A percentile compares a stretch with the other conserved stretches of the same genome.
Conservation (phyloP, 2,113 vertebrate genomes). For the Athene noctua region DNA sequence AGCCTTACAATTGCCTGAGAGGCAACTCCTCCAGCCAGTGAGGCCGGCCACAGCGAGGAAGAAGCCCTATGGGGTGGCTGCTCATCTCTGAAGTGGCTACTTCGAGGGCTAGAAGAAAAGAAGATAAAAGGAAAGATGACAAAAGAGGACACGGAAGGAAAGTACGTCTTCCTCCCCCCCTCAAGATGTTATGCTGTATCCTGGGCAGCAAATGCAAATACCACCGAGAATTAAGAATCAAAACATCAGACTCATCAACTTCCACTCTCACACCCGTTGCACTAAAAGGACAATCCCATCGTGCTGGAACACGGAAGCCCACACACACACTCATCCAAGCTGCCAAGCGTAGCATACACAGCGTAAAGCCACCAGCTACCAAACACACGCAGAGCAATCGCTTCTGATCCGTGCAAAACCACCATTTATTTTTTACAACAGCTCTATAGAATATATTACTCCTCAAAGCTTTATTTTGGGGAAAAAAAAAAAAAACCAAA, state of each 20-base stretch:
- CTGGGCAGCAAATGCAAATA: neutral
- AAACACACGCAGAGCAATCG: neutral
- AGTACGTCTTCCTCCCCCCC: neutral
- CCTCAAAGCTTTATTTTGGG: neutral
- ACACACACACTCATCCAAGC: conserved; percentile 20
- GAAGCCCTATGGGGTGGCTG: neutral
- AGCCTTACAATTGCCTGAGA: neutral
- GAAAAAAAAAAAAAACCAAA: too few species aligned
- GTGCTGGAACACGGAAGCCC: conserved; percentile 26
- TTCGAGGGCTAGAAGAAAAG: neutral
- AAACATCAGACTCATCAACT: conserved; percentile 16
- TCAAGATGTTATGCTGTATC: neutral
- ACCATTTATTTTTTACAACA: neutral
- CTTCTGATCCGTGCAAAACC: neutral
- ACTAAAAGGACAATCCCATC: conserved; percentile 44
- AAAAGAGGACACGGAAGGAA: neutral
- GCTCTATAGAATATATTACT: neutral
- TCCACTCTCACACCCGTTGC: neutral
- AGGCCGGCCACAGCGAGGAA: neutral
- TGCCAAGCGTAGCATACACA: conserved; percentile 8
- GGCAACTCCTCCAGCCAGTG: neutral
- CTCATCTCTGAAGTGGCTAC: neutral
- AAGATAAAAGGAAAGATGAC: neutral
- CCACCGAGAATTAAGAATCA: neutral
- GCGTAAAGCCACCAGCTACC: neutral